These are phyloP conservation scores for Tribolium freemani DNA, from an alignment of 2,888 invertebrate species.

Conservation along the genomic window DNA sequence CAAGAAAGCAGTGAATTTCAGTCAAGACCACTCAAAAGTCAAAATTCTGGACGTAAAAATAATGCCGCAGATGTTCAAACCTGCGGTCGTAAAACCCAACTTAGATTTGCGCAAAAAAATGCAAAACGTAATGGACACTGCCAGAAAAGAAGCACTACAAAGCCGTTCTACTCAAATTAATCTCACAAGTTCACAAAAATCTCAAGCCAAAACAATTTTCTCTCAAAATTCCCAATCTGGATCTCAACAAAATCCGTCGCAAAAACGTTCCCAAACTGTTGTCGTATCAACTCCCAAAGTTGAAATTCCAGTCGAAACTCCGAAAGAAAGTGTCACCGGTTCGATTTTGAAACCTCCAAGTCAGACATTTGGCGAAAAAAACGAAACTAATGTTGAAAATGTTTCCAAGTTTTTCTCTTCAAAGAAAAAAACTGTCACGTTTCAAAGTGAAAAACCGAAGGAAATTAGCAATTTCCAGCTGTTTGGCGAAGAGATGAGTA, in stretches of 20 bases:
- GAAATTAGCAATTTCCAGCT: not conserved
- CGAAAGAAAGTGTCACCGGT: not conserved
- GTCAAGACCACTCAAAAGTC: constrained; percentile 19
- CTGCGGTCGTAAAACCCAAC: constrained; percentile 1
- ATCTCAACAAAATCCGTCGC: not conserved
- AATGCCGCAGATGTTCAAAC: not conserved
- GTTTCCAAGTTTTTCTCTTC: constrained; percentile 19
- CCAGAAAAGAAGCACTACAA: not conserved
- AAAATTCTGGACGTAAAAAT: constrained; percentile 22
- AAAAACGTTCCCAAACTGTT: not conserved
- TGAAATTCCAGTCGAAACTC: not conserved
- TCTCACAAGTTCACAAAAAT: not conserved
- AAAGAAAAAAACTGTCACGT: constrained; percentile 19
- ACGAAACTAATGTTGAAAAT: constrained; percentile 1
- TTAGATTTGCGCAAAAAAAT: constrained; percentile 11
- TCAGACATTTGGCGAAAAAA: not conserved
- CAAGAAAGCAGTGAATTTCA: not conserved
- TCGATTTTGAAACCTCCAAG: constrained; percentile 18
- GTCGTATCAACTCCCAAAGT: not conserved
- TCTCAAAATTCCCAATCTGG: not conserved
- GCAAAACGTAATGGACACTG: not conserved
- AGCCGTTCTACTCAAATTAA: not conserved
- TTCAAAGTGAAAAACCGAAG: not conserved
- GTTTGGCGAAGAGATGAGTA: not conserved
- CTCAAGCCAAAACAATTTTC: not conserved